Base-by-base conservation (phyloP, 1,140 invertebrate genomes). In the Dinoponera quadriceps region DNA sequence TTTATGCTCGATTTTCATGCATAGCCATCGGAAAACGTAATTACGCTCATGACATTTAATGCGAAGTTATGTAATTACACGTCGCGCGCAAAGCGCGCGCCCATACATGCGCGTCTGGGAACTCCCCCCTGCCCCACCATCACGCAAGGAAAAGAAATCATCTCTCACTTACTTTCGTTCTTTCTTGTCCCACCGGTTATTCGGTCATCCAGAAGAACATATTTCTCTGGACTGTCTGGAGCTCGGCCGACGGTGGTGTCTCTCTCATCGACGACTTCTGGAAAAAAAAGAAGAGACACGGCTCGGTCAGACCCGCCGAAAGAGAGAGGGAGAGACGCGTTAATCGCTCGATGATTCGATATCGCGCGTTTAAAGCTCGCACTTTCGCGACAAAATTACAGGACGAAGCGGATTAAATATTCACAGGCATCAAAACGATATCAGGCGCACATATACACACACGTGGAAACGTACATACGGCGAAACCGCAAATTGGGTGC, bases 151-250 rank as follows among this genome's bases (percentile, higher is more conserved):
- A n/a, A n/a, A n/a, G n/a, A n/a, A n/a, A n/a, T n/a, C n/a, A n/a
- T n/a, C n/a, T n/a, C n/a, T 77, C 49, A 68, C 85, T 88, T 71
- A 82, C 86, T 9, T 82, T 38, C 85, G 87, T 65, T 82, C 86
- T 13, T 82, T 38, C 71, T 69, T 85, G 54, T 68, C 73, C 33
- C 71, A 33, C 66, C n/a, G 54, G 71, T 87, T 88, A 88, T 71
- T 85, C 66, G 54, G 38, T 68, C 75, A 74, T 69, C 82, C 83
- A 72, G 85, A 74, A 22, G 81, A 62, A 81, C 44, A 84, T 88
- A 51, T 63, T 85, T 85, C 33, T 74, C 29, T 48, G 38, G 44
- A 62, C 27, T n/a, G n/a, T 18, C 38, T 20, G 38, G 68, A 14
- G 48, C 16, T n/a, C 38, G 2, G n/a, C 14, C 14, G 22, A 44